Conservation (phyloP, 92 coral and sea anemone genomes). For the Porites divaricata region DNA sequence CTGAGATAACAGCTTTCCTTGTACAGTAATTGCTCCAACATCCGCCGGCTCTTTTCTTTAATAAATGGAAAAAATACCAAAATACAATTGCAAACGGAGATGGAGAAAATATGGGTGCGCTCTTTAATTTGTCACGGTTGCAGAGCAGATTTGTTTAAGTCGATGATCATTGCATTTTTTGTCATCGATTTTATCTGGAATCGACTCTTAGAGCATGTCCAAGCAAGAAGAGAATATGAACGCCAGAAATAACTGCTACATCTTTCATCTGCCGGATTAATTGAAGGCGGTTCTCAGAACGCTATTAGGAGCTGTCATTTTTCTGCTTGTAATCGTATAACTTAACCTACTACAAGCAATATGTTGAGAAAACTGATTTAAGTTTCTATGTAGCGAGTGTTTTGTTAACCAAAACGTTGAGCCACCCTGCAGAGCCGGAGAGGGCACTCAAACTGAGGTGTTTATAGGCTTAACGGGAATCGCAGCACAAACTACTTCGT, state of each 20-base stretch:
- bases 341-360: conserved; percentile 27
- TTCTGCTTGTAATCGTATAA: conserved; percentile 44
- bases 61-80: conserved; percentile 17
- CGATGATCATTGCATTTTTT: conserved; percentile 19
- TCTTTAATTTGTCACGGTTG: conserved; percentile 9
- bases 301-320: conserved; percentile 40
- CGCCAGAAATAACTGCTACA: conserved; percentile 16
- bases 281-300: conserved; percentile 31
- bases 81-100: conserved; percentile 30
- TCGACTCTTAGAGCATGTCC: conserved; percentile 11
- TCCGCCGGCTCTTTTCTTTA: conserved; percentile 47
- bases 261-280: conserved; percentile 49
- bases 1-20: conserved; percentile 35
- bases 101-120: background rate
- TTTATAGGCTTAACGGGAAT: conserved; percentile 26
- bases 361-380: conserved; percentile 1
- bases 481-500: background rate
- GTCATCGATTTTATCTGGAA: conserved; percentile 29
- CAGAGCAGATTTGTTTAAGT: conserved; percentile 9
- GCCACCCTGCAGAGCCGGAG: background rate
- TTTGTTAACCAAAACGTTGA: background rate
- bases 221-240: conserved; percentile 14
- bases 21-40: conserved; percentile 45
- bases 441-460: conserved; percentile 8
- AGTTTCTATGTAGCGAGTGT: background rate